phyloP scores from a whole-genome alignment of 1,140 invertebrate genomes.

The Babylonia areolata region DNA sequence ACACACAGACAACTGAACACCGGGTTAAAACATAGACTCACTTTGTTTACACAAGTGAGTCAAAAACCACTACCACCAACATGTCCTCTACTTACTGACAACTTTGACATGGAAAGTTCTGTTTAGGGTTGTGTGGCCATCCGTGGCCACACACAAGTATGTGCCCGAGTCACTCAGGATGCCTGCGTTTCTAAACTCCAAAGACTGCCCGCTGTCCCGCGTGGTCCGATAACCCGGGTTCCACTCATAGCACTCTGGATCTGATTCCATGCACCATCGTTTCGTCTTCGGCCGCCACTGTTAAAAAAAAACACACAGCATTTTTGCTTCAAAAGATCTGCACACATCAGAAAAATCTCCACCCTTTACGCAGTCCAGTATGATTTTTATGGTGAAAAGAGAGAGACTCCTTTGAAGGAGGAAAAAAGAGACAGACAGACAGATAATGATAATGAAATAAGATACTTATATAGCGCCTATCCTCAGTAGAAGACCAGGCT shows the following conservation, averaged over 20 bases:
- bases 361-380: neutral
- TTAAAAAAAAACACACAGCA: neutral
- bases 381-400: too few species aligned
- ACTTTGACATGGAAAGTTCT: neutral
- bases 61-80: neutral
- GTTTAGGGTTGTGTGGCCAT: neutral
- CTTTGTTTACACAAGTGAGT: neutral
- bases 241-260: neutral
- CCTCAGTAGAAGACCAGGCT: too few species aligned
- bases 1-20: neutral
- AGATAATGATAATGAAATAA: too few species aligned
- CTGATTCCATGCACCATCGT: neutral
- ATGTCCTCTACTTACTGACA: neutral
- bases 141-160: neutral
- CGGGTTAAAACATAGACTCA: neutral
- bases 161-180: neutral
- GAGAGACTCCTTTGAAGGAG: too few species aligned
- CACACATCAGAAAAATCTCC: too few species aligned
- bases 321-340: neutral
- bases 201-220: neutral
- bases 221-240: neutral
- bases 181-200: neutral
- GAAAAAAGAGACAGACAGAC: too few species aligned
- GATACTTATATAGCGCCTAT: too few species aligned
- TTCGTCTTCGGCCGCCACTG: neutral